These are phyloP conservation scores for Rhinoptilus africanus DNA, from an alignment of 2,113 vertebrate genomes.

Conservation along the genomic window DNA sequence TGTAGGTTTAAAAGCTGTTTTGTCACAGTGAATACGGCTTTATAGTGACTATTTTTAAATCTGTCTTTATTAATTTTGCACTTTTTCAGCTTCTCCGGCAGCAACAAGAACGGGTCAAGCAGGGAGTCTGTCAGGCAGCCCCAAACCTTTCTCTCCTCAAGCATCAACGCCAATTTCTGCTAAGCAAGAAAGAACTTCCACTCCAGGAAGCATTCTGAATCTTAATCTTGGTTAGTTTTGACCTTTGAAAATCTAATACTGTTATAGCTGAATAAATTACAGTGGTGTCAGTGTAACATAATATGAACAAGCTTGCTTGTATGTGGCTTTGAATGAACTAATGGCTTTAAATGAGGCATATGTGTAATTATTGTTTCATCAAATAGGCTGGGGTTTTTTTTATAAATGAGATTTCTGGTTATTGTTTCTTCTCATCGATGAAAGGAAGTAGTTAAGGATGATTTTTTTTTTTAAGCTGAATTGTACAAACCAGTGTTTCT, in stretches of 20 bases:
- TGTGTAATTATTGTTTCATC: neutral
- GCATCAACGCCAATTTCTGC: constrained; percentile 76
- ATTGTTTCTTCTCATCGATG: neutral
- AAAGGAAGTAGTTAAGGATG: neutral
- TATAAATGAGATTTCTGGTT: neutral
- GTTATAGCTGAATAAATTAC: neutral
- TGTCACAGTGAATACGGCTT: neutral
- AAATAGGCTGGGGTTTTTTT: neutral
- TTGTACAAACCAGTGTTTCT: neutral
- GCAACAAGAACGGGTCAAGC: constrained; percentile 85
- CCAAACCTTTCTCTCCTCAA: constrained; percentile 88
- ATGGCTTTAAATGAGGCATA: neutral
- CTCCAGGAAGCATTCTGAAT: constrained; percentile 94
- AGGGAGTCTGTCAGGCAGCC: constrained; percentile 86
- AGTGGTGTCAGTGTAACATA: neutral
- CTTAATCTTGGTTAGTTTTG: constrained; percentile 91
- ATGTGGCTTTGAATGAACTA: neutral
- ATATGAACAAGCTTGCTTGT: neutral
- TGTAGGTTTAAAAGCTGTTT: neutral
- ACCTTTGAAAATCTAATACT: neutral
- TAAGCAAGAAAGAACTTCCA: constrained; percentile 85
- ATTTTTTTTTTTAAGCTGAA: neutral
- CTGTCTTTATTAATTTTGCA: constrained; percentile 14
- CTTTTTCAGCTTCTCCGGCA: constrained; percentile 86
- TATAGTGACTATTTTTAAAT: neutral